Conservation (phyloP, 2,113 vertebrate species). For the Ptilorrhoa leucosticta region DNA sequence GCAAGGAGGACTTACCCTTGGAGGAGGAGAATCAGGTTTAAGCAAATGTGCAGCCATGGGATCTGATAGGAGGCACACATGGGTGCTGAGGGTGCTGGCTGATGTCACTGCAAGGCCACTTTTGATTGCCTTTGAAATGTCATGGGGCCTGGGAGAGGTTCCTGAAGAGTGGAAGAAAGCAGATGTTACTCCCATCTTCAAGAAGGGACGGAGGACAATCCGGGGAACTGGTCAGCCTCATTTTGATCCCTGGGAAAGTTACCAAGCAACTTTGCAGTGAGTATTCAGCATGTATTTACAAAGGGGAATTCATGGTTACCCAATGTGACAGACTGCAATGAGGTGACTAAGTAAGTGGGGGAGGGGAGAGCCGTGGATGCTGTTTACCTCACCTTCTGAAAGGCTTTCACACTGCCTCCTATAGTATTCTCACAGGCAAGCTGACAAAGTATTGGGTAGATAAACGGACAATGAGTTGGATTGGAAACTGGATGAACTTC, state of each 20-base stretch:
- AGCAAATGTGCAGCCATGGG: neutral
- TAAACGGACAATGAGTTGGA: neutral
- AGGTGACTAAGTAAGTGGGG: neutral
- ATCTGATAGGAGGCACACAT: neutral
- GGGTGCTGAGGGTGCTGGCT: neutral
- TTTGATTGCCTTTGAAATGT: neutral
- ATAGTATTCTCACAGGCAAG: neutral
- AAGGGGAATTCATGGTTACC: neutral
- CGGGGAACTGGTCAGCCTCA: neutral
- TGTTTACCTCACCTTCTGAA: rapidly evolving
- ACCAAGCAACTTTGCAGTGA: neutral
- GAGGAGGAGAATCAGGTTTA: neutral
- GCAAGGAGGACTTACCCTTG: neutral
- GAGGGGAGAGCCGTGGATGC: neutral
- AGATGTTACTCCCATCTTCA: neutral
- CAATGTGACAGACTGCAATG: neutral
- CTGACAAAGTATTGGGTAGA: neutral
- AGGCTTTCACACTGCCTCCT: neutral
- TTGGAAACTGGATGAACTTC: neutral
- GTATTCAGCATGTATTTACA: neutral
- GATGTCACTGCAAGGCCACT: neutral
- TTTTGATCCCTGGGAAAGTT: neutral
- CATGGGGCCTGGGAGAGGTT: rapidly evolving
- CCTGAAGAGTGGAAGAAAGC: neutral
- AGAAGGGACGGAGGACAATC: neutral